phyloP scores from a whole-genome alignment of 1,140 invertebrate genomes.

The Chrysoperla carnea region DNA sequence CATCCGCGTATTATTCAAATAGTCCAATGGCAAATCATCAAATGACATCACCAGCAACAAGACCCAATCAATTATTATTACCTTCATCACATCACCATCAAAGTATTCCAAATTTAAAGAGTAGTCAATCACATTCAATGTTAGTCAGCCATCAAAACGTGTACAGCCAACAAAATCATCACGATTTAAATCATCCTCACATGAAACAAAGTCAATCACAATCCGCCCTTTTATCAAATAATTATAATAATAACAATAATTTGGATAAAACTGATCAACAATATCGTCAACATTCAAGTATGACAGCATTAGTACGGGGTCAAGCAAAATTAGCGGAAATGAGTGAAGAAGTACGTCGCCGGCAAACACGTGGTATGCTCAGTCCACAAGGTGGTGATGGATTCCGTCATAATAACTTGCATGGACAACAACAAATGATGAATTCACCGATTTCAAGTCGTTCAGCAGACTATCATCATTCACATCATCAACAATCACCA shows the following conservation, averaged over 20 bases:
- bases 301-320: slow-evolving; percentile 30
- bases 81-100: slow-evolving; percentile 10
- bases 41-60: slow-evolving; percentile 10
- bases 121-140: slow-evolving; percentile 1
- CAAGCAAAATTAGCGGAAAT: slow-evolving; percentile 68
- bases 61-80: background rate
- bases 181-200: background rate
- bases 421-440: slow-evolving; percentile 14
- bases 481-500: slow-evolving; percentile 11
- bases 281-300: slow-evolving; percentile 14
- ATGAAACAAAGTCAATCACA: background rate
- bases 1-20: slow-evolving; percentile 24
- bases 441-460: slow-evolving; percentile 11
- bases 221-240: background rate
- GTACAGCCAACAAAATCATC: background rate
- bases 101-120: slow-evolving; percentile 21
- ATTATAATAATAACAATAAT: background rate
- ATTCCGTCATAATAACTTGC: slow-evolving; percentile 1
- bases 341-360: slow-evolving; percentile 59
- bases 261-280: background rate
- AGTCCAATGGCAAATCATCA: slow-evolving; percentile 3
- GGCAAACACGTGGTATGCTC: slow-evolving; percentile 37
- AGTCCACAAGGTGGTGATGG: background rate
- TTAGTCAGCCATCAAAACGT: background rate
- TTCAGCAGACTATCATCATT: slow-evolving; percentile 10